A percentile compares a stretch with the other conserved stretches of the same genome.
Conservation (phyloP, 2,797 vertebrate genomes). For the Gobio occitaniae region DNA sequence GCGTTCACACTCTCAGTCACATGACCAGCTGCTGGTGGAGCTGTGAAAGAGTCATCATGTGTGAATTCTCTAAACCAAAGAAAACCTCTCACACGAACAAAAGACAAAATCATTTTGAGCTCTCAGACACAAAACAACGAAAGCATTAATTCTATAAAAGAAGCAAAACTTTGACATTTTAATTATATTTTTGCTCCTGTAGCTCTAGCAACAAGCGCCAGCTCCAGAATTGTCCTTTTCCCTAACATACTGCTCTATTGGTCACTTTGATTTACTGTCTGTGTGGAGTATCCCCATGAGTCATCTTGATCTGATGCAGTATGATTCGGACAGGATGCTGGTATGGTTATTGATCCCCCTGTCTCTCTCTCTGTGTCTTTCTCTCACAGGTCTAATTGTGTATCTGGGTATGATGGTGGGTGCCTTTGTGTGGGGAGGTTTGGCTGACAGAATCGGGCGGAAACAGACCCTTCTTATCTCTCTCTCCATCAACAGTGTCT, state of each 20-base stretch:
- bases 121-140: neutral
- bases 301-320: neutral
- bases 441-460: constrained; percentile 93
- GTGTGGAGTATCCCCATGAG: neutral
- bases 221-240: neutral
- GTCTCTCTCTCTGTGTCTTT: constrained; percentile 22
- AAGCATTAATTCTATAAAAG: neutral
- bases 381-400: constrained; percentile 89
- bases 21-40: constrained; percentile 28
- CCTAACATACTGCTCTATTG: neutral
- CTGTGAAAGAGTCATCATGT: constrained; percentile 4
- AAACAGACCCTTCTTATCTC: constrained; percentile 95
- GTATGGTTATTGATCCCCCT: neutral
- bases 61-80: constrained; percentile 18
- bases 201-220: neutral
- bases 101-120: neutral
- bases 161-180: neutral
- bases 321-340: neutral
- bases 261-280: constrained; percentile 26
- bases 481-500: constrained; percentile 98
- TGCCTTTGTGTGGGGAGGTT: constrained; percentile 94
- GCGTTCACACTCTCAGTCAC: constrained; percentile 51
- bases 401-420: constrained; percentile 99
- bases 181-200: neutral
- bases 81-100: neutral